Percentiles rank a stretch among this genome's conserved stretches.
These are phyloP conservation scores for Eurytoma californica DNA, from an alignment of 2,888 invertebrate species.

Conservation along the genomic window DNA sequence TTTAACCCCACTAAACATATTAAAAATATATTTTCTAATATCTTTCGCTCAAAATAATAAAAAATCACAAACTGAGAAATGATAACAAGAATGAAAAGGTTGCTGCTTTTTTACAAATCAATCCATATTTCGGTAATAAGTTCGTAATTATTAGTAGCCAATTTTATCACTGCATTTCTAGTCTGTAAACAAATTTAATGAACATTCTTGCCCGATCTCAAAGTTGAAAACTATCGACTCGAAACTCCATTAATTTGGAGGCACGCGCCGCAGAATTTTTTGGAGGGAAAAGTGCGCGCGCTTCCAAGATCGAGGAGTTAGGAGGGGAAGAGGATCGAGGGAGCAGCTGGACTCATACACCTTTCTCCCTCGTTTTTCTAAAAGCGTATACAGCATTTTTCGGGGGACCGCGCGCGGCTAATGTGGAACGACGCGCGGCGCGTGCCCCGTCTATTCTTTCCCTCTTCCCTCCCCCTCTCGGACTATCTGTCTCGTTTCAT, in stretches of 20 bases:
- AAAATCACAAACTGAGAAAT: too few relatives aligned
- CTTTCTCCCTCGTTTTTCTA: constrained; percentile 46
- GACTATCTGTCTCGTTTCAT: not conserved
- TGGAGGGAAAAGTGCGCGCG: constrained; percentile 34
- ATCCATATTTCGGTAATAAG: too few relatives aligned
- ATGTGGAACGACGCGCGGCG: constrained; percentile 29
- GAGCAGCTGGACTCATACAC: constrained; percentile 53
- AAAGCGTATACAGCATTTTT: constrained; percentile 17
- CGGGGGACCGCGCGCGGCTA: not conserved
- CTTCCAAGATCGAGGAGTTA: constrained; percentile 26
- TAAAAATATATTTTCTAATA: too few relatives aligned
- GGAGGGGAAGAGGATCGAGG: not conserved
- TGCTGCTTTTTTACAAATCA: too few relatives aligned
- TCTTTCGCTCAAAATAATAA: too few relatives aligned
- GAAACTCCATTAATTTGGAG: constrained; percentile 6
- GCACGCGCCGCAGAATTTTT: not conserved
- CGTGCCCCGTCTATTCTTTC: constrained; percentile 30
- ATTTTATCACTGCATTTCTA: too few relatives aligned
- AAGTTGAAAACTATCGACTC: too few relatives aligned
- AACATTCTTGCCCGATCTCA: too few relatives aligned
- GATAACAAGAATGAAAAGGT: too few relatives aligned
- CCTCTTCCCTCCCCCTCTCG: not conserved
- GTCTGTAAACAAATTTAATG: too few relatives aligned
- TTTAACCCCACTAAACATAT: too few relatives aligned
- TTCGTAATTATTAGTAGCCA: too few relatives aligned